Base-by-base conservation (phyloP, 2,888 invertebrate species). In the Proisotoma minuta region DNA sequence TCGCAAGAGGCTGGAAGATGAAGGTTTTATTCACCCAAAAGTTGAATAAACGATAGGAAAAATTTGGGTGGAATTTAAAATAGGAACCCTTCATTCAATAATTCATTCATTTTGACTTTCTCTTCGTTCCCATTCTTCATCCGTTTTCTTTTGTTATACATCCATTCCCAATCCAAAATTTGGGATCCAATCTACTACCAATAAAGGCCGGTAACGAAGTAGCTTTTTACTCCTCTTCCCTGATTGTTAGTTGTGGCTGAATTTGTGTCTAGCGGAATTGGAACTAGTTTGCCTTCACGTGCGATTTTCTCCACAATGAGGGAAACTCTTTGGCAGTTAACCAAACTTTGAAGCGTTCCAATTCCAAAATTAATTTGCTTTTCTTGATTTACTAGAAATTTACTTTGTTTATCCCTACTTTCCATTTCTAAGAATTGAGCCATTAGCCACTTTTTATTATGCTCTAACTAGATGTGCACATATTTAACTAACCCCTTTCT, bases 51-150 rank as follows among this genome's bases (percentile, higher is more conserved):
- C 43, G 43, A 43, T n/a, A n/a, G 43, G 43, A 43, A 43, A 43
- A 43, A 43, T 43, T 43, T n/a, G 43, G 15, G 18, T 43, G 43
- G 43, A 43, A 43, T 43, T 43, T 43, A 43, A 43, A 43, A 49
- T 23, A 49, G 49, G 49, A 24, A 22, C 26, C 26, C 15, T 49
- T 49, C 49, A 49, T 49, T 49, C 22, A 34, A 54, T 34, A 20
- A 34, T 39, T 54, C 53, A 54, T 54, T 54, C 53, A 54, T 34
- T 54, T 54, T 26, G 10, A 8, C 51, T 27, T 24, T 50, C 27
- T n/a, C 15, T 24, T 49, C 28, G 4, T 10, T 27, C 27, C 51
- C 5, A 27, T 43, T 10, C 51, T 51, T 51, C 50, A 50, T 51
- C 10, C 51, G 24, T 18, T 26, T 24, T n/a, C 26, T 8, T 51